Base-by-base conservation (phyloP, 2,888 invertebrate genomes). In the Diaphora mendica region DNA sequence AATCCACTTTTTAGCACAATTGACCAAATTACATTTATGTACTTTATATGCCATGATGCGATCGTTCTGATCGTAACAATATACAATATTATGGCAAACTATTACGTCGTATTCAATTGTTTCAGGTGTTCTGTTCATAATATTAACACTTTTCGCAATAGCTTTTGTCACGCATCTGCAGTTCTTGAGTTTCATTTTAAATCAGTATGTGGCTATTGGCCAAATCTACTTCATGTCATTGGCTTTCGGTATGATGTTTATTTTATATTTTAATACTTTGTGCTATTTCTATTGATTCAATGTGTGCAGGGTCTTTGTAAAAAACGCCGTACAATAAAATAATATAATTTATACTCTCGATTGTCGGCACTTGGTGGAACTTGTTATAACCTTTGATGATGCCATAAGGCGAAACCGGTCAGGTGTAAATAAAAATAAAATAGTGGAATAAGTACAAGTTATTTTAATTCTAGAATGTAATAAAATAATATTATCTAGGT, bases 181-280 rank as follows among this genome's bases (percentile, higher is more conserved):
- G 55, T 39, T 82, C 3, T 33, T 75, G 26, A 82, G 83, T 42
- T 82, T 82, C 26, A 8, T 75, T 33, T 26, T 77, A 8, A 0
- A 64, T 9, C n/a, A 64, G 13, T 35, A 71, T 48, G 0, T 26
- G 42, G 83, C 73, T 30, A 55, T 75, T 15, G 65, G 75, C 30
- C 26, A 72, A 17, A 13, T 80, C 26, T 78, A 74, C 26, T 74
- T 78, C 11, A 44, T 39, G 1, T 64, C 78, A 13, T 23, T 82
- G 23, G 30, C 65, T 26, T 77, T 76, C 44, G 81, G 81, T 82
- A 66, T 72, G 82, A 74, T n/a, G 39, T 30, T 30, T 42, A n/a
- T 66, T 65, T 9, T 59, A 42, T 39, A 44, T 48, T 17, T 42
- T 42, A 64, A 9, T 39, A 23, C 3, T 64, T 33, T 62, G 9